Percentiles rank a stretch among this genome's conserved stretches.
Evolutionary conservation across 2,888 invertebrate genomes (phyloP).

Genomic region (Toxonevra muliebris): DNA sequence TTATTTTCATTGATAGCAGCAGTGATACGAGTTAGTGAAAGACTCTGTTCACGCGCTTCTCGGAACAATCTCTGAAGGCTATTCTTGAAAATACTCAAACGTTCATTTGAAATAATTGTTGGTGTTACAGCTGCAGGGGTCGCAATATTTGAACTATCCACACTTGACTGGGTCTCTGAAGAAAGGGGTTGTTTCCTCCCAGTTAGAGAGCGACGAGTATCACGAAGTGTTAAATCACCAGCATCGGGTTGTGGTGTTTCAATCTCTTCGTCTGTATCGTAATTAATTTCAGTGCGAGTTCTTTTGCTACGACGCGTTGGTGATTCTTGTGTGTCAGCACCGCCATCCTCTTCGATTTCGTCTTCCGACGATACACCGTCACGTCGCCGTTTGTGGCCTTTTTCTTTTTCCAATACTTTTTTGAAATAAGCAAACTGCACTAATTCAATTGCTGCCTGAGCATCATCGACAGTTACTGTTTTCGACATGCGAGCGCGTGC

Average conservation of each 20-base stretch:
- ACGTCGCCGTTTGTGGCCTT: slow-evolving; percentile 72
- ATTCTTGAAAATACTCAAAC: slow-evolving; percentile 75
- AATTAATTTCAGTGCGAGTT: slow-evolving; percentile 46
- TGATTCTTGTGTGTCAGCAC: slow-evolving; percentile 57
- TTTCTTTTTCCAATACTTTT: slow-evolving; percentile 83
- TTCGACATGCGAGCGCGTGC: slow-evolving; percentile 93
- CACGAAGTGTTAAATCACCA: slow-evolving; percentile 62
- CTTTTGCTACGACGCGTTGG: slow-evolving; percentile 55
- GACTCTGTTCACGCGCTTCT: slow-evolving; percentile 78
- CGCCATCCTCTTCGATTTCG: slow-evolving; percentile 64
- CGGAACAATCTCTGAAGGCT: slow-evolving; percentile 80
- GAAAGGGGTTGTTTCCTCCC: slow-evolving; percentile 12
- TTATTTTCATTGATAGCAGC: slow-evolving; percentile 73
- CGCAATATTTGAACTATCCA: slow-evolving; percentile 19
- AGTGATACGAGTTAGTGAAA: slow-evolving; percentile 74
- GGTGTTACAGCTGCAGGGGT: slow-evolving; percentile 40
- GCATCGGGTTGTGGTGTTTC: slow-evolving; percentile 58
- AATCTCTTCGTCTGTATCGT: slow-evolving; percentile 57
- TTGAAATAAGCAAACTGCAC: slow-evolving; percentile 97
- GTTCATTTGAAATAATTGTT: slow-evolving; percentile 63
- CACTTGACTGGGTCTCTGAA: slow-evolving; percentile 36
- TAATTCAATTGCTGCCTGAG: slow-evolving; percentile 89
- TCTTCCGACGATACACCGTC: slow-evolving; percentile 68
- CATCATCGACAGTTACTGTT: slow-evolving; percentile 85
- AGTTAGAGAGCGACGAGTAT: slow-evolving; percentile 54